These are phyloP conservation scores for Sphyrna mokarran DNA, from an alignment of 2,113 vertebrate genomes.

Conservation along the genomic window DNA sequence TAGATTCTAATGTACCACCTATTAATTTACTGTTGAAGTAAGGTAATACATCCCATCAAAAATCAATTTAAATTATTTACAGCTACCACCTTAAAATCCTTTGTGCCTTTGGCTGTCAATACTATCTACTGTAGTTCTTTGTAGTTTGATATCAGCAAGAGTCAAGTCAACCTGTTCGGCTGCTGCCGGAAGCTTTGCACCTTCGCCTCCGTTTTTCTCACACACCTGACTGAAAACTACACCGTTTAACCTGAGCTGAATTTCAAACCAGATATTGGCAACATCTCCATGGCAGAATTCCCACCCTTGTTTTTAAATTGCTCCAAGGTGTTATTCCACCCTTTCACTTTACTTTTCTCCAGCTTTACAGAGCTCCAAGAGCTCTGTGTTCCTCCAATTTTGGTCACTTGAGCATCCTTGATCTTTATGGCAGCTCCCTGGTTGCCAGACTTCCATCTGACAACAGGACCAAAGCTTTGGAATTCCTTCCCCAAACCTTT, in stretches of 20 bases:
- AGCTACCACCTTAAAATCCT: background rate
- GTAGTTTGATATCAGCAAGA: background rate
- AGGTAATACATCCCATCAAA: background rate
- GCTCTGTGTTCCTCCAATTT: background rate
- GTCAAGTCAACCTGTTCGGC: background rate
- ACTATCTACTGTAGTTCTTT: background rate
- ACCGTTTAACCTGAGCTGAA: background rate
- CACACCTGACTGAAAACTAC: background rate
- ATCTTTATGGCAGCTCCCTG: background rate
- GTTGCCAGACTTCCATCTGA: background rate
- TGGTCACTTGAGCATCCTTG: background rate
- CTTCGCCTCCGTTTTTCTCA: background rate
- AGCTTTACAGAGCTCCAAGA: background rate
- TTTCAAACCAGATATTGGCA: background rate
- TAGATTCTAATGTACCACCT: background rate
- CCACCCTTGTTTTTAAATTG: background rate
- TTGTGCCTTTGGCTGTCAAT: background rate
- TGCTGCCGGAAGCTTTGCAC: background rate
- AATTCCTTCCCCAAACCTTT: background rate
- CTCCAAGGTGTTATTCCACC: background rate
- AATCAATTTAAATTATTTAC: background rate
- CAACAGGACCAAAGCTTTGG: background rate
- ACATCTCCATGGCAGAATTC: background rate
- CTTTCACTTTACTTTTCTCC: background rate
- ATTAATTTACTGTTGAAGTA: background rate